Base-by-base conservation (phyloP, 1,140 invertebrate genomes). In the Laupala kohalensis region DNA sequence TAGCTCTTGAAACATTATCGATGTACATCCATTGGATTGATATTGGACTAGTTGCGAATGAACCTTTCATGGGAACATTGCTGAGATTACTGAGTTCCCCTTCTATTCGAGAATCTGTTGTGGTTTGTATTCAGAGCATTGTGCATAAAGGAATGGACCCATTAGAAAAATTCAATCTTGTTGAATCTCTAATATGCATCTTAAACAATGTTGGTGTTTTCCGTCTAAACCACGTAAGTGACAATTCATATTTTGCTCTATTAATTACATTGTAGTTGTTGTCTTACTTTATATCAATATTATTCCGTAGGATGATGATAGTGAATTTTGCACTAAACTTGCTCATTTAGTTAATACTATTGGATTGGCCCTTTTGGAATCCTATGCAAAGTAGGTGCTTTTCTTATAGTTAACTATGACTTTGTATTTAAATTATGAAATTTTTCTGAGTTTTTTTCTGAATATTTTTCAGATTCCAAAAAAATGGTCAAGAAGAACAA, bases 11-110 rank as follows among this genome's bases (percentile, higher is more conserved):
- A 53, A 83, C 86, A 4, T 82, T 87, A 73, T 85, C 86, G 4
- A 79, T 79, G n/a, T 87, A 83, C 75, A 80, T 86, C 23, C 81
- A 84, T 1, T 87, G 86, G 86, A 87, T 87, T 71, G 86, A 87
- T 75, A 86, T 87, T 71, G 80, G 78, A 27, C 78, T 87, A 27
- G 83, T 87, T 67, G 85, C 84, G 28, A 87, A 87, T 76, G 81
- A 85, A 64, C 79, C 81, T 27, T 85, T 86, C 78, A 84, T 87
- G 4, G 72, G 79, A n/a, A 76, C 84, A 13, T 77, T 87, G 28
- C 78, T 86, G 26, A 78, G 79, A 12, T 81, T 83, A 72, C 75
- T 87, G 71, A 75, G 76, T 5, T 74, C 77, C 28, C 69, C 76
- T 4, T 67, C 78, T 62, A 70, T 85, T 24, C 73, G 84, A 30